phyloP scores from a whole-genome alignment of 1,140 invertebrate genomes.

The Bombus balteatus region DNA sequence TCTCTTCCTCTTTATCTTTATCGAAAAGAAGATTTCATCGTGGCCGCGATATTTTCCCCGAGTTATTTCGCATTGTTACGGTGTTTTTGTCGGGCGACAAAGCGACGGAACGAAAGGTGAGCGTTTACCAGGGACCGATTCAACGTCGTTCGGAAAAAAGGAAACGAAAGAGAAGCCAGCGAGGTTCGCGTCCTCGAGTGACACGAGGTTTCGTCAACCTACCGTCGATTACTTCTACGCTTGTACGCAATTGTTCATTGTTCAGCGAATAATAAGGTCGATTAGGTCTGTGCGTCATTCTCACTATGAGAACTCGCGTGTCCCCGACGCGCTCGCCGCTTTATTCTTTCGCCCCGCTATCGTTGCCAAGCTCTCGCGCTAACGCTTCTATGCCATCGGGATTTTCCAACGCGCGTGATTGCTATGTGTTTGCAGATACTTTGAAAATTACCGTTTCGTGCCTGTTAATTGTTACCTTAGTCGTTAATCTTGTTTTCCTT shows the following conservation, averaged over 20 bases:
- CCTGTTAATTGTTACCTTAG: neutral
- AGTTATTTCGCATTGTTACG: conserved; percentile 28
- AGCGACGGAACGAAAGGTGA: conserved; percentile 43
- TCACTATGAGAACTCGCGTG: conserved; percentile 51
- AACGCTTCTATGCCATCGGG: neutral
- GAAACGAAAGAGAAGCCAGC: neutral
- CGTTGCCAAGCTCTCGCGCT: neutral
- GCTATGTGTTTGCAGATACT: neutral
- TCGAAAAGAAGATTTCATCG: conserved; percentile 41
- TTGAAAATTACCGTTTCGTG: neutral
- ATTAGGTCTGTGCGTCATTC: conserved; percentile 67
- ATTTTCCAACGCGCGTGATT: neutral
- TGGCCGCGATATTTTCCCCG: conserved; percentile 25
- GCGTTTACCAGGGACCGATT: conserved; percentile 32
- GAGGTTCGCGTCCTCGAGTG: conserved; percentile 54
- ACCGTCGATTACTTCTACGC: conserved; percentile 65
- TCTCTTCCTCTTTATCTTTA: neutral
- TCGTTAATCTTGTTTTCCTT: neutral
- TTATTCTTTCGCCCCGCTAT: conserved; percentile 10
- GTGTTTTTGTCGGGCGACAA: conserved; percentile 27
- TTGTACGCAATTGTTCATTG: conserved; percentile 68
- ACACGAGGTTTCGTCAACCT: conserved; percentile 53
- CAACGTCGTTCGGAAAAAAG: conserved; percentile 1
- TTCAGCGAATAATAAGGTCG: conserved; percentile 70
- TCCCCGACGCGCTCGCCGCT: conserved; percentile 34